Evolutionary conservation across 2,113 vertebrate genomes (phyloP), one percentile per base, ranked within the genome.

Genomic region (Galeopterus variegatus): DNA sequence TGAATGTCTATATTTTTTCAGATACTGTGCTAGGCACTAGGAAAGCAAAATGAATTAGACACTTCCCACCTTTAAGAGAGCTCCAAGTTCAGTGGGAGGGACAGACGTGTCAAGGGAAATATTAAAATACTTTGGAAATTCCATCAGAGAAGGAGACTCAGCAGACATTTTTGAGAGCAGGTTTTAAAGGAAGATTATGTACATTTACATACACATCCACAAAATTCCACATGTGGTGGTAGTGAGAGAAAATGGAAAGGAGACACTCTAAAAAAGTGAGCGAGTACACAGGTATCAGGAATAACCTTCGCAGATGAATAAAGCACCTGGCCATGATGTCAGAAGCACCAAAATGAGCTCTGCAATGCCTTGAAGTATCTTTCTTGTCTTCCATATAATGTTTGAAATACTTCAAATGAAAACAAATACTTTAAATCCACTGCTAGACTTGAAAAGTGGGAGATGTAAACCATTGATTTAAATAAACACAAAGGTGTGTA

Each of bases 11-110:
- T 24, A 70, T 33, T 92, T 36, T 79, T 93, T 33, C 58, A 92
- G 41, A 80, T 70, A 8, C 45, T 86, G 6, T 13, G 15, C 24
- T 58, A 31, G 64, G 36, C 33, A 58, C 23, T 41, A 19, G 48
- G 33, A 48, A 64, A 93, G 41, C 21, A 48, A 93, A 90, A 82
- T 26, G 36, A 96, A 28, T 58, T n/a, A 76, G 69, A n/a, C 13
- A 33, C 3, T 69, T 18, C 26, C 14, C 67, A 73, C 67, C n/a
- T 81, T 77, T 82, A 54, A 84, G 26, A 80, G 48, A 80, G 12
- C 36, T 50, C 36, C 6, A 48, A 17, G n/a, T n/a, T 88, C 50
- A 67, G 6, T 12, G 1, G 6, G 14, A 9, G 45, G 95, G 18
- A 67, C 23, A 91, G 26, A 92, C 4, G 5, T 4, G 45, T 65